Base-by-base conservation (phyloP, 53 echinoderm and acorn worm genomes). In the Paracentrotus lividus region DNA sequence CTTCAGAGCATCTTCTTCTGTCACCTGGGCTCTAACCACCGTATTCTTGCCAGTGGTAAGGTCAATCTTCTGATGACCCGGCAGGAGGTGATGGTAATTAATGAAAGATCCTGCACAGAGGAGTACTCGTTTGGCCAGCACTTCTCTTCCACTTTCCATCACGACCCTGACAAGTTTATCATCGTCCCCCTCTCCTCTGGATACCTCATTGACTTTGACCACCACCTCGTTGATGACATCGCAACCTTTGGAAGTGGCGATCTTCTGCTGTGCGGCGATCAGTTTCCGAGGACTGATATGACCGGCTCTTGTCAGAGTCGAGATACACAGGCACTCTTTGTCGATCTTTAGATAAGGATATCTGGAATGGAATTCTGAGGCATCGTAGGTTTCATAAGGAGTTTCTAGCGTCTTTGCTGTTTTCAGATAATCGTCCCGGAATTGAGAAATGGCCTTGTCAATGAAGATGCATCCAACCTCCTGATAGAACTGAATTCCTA, bases 51-150 rank as follows among this genome's bases (percentile, higher is more conserved):
- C 49, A 23, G 89, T 20, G 8, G 16, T 57, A 21, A 95, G 45
- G 52, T 96, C 97, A 23, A 95, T 88, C 69, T 92, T 69, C 43
- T 51, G 4, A 3, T 88, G 94, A 15, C 40, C 64, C 29, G 95
- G 96, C 16, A 97, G 67, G 27, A 97, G 86, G 53, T 77, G 58
- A 54, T 84, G 94, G 56, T 92, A 94, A 89, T 92, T 96, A 38
- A 90, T 95, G 72, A 94, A 96, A 16, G 94, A 86, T 29, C 97
- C 97, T 31, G 97, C 92, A 40, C 95, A 93, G 49, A 97, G 94
- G 34, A 97, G 93, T 36, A 95, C 95, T 33, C 88, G 86, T 34
- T 76, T 96, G 36, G 96, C 93, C 23, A 49, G 86, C 24, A 96
- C 92, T n/a, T 42, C 45, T 36, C 56, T 77, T 0, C 93, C 93